phyloP scores from a whole-genome alignment of 2,888 invertebrate species.

The Eristalis tenax region DNA sequence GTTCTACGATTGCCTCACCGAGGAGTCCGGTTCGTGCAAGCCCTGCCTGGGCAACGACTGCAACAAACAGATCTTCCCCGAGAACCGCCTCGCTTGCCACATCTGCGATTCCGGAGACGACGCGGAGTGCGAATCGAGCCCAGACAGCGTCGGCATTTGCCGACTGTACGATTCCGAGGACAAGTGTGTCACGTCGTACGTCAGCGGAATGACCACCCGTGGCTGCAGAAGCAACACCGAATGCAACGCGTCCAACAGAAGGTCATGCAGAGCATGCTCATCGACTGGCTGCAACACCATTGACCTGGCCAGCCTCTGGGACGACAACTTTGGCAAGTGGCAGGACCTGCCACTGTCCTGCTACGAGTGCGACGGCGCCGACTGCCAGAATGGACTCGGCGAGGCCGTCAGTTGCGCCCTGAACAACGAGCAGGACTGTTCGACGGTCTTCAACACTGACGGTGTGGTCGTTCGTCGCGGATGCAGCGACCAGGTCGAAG shows the following conservation, averaged over 20 bases:
- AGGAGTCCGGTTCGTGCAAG: slow-evolving; percentile 74
- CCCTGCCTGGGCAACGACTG: slow-evolving; percentile 75
- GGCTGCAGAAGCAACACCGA: slow-evolving; percentile 75
- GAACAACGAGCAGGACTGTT: slow-evolving; percentile 78
- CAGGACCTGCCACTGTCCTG: slow-evolving; percentile 79
- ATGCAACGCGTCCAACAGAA: slow-evolving; percentile 74
- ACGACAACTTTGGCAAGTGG: slow-evolving; percentile 79
- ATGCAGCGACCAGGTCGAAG: slow-evolving; percentile 75
- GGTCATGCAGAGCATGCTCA: slow-evolving; percentile 74
- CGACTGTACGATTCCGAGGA: slow-evolving; percentile 74
- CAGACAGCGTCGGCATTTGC: slow-evolving; percentile 75
- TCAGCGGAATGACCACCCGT: slow-evolving; percentile 75
- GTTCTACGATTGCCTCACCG: slow-evolving; percentile 76
- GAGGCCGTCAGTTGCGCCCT: slow-evolving; percentile 70
- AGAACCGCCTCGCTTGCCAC: slow-evolving; percentile 75
- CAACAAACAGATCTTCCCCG: slow-evolving; percentile 75
- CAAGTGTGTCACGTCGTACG: slow-evolving; percentile 76
- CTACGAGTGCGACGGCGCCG: slow-evolving; percentile 73
- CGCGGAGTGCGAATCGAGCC: slow-evolving; percentile 73
- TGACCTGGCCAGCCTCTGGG: slow-evolving; percentile 73
- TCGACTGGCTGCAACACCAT: slow-evolving; percentile 76
- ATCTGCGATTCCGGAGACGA: slow-evolving; percentile 76
- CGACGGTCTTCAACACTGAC: slow-evolving; percentile 75
- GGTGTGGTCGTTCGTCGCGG: slow-evolving; percentile 76
- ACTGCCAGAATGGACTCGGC: slow-evolving; percentile 63